Conservation (phyloP, 2,888 invertebrate species). For the Deilephila porcellus region DNA sequence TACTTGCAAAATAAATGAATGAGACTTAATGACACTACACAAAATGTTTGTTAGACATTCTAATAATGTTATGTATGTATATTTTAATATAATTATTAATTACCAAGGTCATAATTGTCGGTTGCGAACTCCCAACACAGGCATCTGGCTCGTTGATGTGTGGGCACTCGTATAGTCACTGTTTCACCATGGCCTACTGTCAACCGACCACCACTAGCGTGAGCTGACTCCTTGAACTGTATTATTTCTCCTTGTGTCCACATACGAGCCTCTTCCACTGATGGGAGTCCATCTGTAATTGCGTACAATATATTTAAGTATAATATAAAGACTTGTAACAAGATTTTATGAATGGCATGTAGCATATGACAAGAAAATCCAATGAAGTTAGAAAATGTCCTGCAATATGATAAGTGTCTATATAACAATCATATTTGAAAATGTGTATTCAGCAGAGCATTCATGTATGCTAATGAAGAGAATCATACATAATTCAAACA, state of each 20-base stretch:
- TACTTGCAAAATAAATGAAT: no score
- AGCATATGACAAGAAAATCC: no score
- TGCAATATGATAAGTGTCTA: no score
- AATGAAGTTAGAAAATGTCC: no score
- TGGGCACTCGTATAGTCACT: conserved; percentile 98
- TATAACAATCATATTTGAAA: no score
- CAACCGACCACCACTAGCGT: conserved; percentile 93
- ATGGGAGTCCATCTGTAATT: conserved; percentile 66
- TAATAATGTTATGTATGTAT: no score
- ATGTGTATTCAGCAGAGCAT: no score
- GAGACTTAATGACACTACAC: no score
- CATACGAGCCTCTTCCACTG: conserved; percentile 93
- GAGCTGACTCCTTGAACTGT: conserved; percentile 95
- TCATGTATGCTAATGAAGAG: no score
- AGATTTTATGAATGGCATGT: no score
- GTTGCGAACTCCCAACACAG: conserved; percentile 99
- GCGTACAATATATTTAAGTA: neutral
- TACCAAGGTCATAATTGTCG: conserved; percentile 97
- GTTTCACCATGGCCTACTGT: conserved; percentile 98
- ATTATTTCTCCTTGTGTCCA: conserved; percentile 96
- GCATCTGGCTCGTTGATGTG: conserved; percentile 95
- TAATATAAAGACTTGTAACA: no score
- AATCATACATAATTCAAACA: neutral
- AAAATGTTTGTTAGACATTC: no score
- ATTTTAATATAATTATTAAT: neutral